Percentiles rank a stretch among this genome's conserved stretches.
These are phyloP conservation scores for Neodiprion virginianus DNA, from an alignment of 1,140 invertebrate species.

Conservation along the genomic window DNA sequence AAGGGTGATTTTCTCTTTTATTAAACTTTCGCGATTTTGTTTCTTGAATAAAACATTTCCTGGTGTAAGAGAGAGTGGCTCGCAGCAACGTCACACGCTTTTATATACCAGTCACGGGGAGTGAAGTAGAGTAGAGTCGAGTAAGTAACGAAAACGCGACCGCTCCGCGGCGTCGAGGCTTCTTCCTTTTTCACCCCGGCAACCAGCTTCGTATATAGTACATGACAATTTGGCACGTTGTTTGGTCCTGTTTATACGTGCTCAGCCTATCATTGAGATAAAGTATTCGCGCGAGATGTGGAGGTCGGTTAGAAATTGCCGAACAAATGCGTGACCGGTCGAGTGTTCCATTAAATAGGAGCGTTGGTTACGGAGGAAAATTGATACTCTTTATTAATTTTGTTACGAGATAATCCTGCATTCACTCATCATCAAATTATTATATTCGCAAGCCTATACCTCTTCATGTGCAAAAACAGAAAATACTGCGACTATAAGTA, in stretches of 20 bases:
- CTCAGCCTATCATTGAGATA: neutral
- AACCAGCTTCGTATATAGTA: neutral
- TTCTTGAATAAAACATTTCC: neutral
- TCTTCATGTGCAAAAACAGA: no score
- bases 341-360: no score
- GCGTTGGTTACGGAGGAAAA: no score
- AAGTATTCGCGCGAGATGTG: neutral
- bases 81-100: no score
- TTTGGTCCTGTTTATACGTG: neutral
- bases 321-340: neutral
- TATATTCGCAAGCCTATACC: no score
- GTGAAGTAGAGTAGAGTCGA: neutral
- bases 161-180: neutral
- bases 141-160: neutral
- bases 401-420: no score
- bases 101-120: no score
- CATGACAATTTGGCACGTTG: neutral
- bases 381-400: no score
- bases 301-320: neutral
- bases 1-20: neutral
- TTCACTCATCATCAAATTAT: neutral
- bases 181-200: neutral
- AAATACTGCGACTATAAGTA: no score
- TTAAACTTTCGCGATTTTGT: slow-evolving; percentile 2
- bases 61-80: no score